Evolutionary conservation across 2,888 invertebrate species (phyloP), one percentile per base, ranked within the genome.

Genomic region (Synanthedon vespiformis): DNA sequence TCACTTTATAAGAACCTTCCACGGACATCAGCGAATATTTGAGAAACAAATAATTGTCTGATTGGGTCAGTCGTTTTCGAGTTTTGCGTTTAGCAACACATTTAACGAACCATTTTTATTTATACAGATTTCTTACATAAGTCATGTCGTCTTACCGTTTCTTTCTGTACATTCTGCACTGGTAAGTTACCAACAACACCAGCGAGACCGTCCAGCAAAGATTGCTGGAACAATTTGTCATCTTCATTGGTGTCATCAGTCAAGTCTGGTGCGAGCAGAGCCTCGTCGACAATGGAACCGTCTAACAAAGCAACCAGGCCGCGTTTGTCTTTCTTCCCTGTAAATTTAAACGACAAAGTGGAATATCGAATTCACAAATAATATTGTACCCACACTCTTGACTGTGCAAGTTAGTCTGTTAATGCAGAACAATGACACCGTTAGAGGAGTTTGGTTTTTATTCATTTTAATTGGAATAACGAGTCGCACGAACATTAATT

Each of bases 201-300:
- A 1, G 93, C 92, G 27, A 94, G 81, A 1, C 94, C 94, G 51
- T 80, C 80, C 40, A 90, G 74, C 6, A 91, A 75, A 11, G 90
- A 89, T 58, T 89, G 88, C 61, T 90, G 88, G 64, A 88, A 85
- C 16, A 74, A 50, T 4, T 83, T 77, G 12, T 80, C 80, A 2
- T 85, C 82, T 3, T 77, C 74, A 47, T 68, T 72, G 41, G 62
- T 67, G 11, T 72, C 70, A 0, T 72, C 67, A 2, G 60, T 57
- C 12, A 86, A 65, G 40, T 82, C 72, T 12, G 83, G 80, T 51
- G 84, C 88, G 0, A 90, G 61, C 14, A 89, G 76, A 0, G 89
- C 86, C 61, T 92, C 92, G 59, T 94, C 92, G 0, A 93, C 80
- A 50, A 93, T 78, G 0, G 92, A 89, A 0, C 93, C 94, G 57